Evolutionary conservation across 2,888 invertebrate species (phyloP), one percentile per base, ranked within the genome.

Genomic region (Nipponacmea schrenckii): DNA sequence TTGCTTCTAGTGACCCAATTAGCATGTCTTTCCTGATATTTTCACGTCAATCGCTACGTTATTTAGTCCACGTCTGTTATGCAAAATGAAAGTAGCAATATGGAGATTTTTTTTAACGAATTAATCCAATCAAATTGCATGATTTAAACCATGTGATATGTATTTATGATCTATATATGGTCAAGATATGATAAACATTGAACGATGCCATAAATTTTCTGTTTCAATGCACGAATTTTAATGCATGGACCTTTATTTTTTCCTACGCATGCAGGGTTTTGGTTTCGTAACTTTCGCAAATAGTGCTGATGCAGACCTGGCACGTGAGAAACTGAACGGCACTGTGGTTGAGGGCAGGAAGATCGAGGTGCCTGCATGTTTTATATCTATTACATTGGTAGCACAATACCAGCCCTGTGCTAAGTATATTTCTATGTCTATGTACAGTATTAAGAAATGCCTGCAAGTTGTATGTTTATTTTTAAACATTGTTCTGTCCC

Each of bases 201-300:
- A 44, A 66, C 56, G 39, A 74, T 78, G 77, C 76, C 73, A 77
- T 78, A 77, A 75, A 68, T 71, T 77, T 82, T 77, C 77, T 84
- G 83, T 84, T 84, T 83, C 80, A 82, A 83, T 84, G 85, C 84
- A 84, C 84, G 84, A 81, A 83, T 84, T 81, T 84, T 81, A 82
- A 83, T 83, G 85, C 85, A 87, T 87, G 86, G 20, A 24, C 56
- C 56, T 56, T 56, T 95, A 81, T 83, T 85, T 85, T 39, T 87
- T 94, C 95, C 95, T 84, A 86, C 88, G 88, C 95, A 95, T 86
- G 94, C 96, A 99, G 98, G 99, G 99, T 94, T 99, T 99, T 95
- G 98, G 98, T 95, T 99, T 99, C 96, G 98, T 99, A 94, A 99
- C 98, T 94, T 99, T 99, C 96, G 97, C 97, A 94, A 97, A 96